These are phyloP conservation scores for Tauraco hartlaubi DNA, from an alignment of 2,797 vertebrate species.

Conservation along the genomic window DNA sequence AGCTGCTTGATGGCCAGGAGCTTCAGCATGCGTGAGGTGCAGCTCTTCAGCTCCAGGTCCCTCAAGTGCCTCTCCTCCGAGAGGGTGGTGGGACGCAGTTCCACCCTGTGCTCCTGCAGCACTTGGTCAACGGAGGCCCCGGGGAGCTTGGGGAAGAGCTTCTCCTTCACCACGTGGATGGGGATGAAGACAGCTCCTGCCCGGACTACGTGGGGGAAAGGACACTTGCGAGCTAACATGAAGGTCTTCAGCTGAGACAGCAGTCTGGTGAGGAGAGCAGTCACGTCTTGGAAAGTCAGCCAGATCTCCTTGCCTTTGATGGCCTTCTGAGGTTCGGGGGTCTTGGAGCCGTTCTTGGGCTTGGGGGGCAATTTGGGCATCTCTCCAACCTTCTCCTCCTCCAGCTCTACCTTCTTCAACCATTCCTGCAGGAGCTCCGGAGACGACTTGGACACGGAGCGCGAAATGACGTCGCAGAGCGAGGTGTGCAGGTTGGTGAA, in stretches of 20 bases:
- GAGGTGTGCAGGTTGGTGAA: conserved; percentile 88
- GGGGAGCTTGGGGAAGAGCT: conserved; percentile 89
- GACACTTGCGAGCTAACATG: conserved; percentile 80
- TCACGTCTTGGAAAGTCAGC: conserved; percentile 83
- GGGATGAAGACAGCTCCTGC: conserved; percentile 92
- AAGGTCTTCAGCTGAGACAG: conserved; percentile 86
- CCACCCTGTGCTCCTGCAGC: conserved; percentile 92
- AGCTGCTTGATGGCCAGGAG: conserved; percentile 94
- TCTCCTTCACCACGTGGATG: conserved; percentile 94
- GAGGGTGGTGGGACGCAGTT: conserved; percentile 93
- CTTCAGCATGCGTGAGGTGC: conserved; percentile 91
- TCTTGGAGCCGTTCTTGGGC: conserved; percentile 74
- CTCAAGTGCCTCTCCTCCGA: conserved; percentile 93
- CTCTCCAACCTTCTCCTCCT: background rate
- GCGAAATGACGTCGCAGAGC: conserved; percentile 83
- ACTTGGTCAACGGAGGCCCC: conserved; percentile 89
- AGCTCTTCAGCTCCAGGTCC: conserved; percentile 87
- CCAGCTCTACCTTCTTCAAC: conserved; percentile 74
- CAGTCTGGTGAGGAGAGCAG: conserved; percentile 79
- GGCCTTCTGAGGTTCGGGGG: conserved; percentile 59
- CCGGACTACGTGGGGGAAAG: conserved; percentile 93
- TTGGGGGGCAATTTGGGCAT: conserved; percentile 63
- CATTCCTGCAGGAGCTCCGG: conserved; percentile 85
- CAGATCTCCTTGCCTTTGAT: conserved; percentile 82
- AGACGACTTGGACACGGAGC: conserved; percentile 80